phyloP scores from a whole-genome alignment of 2,888 invertebrate genomes.

The Bursaphelenchus okinawaensis region DNA sequence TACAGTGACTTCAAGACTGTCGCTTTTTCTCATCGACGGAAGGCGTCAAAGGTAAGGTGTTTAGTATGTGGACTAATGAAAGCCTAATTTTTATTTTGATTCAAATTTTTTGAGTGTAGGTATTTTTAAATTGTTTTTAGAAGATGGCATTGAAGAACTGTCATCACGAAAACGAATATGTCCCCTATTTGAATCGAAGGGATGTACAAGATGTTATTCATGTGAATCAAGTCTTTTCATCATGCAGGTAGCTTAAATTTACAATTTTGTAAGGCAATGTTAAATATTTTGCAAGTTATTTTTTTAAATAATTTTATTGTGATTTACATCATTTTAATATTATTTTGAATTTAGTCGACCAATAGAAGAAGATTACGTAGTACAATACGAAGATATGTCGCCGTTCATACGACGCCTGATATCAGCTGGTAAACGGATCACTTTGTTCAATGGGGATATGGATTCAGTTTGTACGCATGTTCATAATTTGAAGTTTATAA shows the following conservation, averaged over 20 bases:
- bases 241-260: slow-evolving; percentile 48
- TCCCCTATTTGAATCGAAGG: slow-evolving; percentile 36
- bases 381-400: slow-evolving; percentile 28
- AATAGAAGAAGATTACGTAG: slow-evolving; percentile 23
- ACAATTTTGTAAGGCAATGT: too few species aligned
- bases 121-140: background rate
- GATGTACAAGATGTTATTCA: slow-evolving; percentile 37
- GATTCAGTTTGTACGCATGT: slow-evolving; percentile 62
- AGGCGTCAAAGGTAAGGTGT: background rate
- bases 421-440: slow-evolving; percentile 36
- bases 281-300: too few species aligned
- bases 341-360: slow-evolving; percentile 22
- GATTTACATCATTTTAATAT: slow-evolving; percentile 5
- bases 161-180: slow-evolving; percentile 40
- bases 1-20: slow-evolving; percentile 5
- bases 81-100: too few species aligned
- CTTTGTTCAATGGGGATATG: slow-evolving; percentile 62
- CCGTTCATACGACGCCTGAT: slow-evolving; percentile 18
- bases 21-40: background rate
- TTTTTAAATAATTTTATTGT: background rate
- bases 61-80: too few species aligned
- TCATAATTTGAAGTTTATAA: slow-evolving; percentile 61
- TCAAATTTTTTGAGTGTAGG: too few species aligned
- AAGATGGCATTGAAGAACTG: slow-evolving; percentile 20
- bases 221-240: slow-evolving; percentile 33